Evolutionary conservation across 2,888 invertebrate genomes (phyloP).

Genomic region (Hirtodrosophila confusa): DNA sequence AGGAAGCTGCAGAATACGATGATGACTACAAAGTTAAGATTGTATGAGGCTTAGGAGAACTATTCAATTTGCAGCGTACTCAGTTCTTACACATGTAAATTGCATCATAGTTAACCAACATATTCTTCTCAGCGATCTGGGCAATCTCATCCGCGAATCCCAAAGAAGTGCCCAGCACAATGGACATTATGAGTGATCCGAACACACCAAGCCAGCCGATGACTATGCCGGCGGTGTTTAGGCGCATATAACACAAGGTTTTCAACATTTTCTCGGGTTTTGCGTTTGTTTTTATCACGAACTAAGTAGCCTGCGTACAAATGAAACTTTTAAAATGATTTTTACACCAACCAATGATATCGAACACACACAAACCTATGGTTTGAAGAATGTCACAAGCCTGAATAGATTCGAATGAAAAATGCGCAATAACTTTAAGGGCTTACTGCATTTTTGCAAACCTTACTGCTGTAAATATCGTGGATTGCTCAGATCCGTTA

Average conservation of each 20-base stretch:
- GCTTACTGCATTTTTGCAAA: too few relatives aligned
- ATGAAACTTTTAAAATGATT: too few relatives aligned
- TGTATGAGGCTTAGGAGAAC: neutral
- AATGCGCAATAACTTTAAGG: too few relatives aligned
- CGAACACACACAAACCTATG: too few relatives aligned
- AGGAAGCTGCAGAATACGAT: slow-evolving; percentile 50
- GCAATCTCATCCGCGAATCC: slow-evolving; percentile 56
- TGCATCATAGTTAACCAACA: slow-evolving; percentile 10
- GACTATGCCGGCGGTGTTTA: slow-evolving; percentile 80
- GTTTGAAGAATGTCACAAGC: too few relatives aligned
- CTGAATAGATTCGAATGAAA: too few relatives aligned
- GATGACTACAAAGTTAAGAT: slow-evolving; percentile 50
- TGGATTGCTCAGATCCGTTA: too few relatives aligned
- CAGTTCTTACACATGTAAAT: slow-evolving; percentile 40
- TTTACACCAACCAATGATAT: too few relatives aligned
- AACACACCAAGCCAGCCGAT: slow-evolving; percentile 81
- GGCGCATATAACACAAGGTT: slow-evolving; percentile 72
- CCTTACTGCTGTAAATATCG: too few relatives aligned
- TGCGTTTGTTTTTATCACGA: too few relatives aligned
- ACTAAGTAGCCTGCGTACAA: too few relatives aligned
- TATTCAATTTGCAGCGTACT: neutral
- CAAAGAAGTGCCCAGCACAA: slow-evolving; percentile 54
- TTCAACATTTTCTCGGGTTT: slow-evolving; percentile 57
- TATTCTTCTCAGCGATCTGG: neutral
- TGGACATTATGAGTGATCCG: slow-evolving; percentile 61